Percentiles rank a stretch among this genome's conserved stretches.
These are phyloP conservation scores for Copidosoma aretas DNA, from an alignment of 2,888 invertebrate species.

Conservation along the genomic window DNA sequence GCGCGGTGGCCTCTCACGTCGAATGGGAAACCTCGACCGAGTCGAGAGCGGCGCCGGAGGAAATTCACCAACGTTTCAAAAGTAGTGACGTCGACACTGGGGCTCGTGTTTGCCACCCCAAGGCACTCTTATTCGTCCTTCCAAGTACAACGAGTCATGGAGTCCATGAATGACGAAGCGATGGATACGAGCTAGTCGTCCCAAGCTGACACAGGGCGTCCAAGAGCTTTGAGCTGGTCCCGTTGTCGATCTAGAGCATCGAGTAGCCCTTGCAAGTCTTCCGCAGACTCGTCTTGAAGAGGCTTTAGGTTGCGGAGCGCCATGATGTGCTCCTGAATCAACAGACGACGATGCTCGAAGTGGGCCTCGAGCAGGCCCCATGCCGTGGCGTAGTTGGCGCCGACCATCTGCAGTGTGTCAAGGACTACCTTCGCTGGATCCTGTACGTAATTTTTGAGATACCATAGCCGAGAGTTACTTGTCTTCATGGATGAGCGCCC, in stretches of 20 bases:
- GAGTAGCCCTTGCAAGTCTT: background rate
- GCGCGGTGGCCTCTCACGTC: too few relatives aligned
- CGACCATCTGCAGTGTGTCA: background rate
- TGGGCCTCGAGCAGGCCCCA: background rate
- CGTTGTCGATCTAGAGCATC: background rate
- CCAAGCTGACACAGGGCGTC: background rate
- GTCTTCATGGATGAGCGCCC: background rate
- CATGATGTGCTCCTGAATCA: background rate
- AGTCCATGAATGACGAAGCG: background rate
- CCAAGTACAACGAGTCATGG: background rate
- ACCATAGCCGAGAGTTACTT: background rate
- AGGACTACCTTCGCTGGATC: background rate
- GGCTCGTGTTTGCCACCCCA: background rate
- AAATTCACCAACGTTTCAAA: background rate
- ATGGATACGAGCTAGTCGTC: background rate
- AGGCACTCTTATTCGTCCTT: background rate
- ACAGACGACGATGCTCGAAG: background rate
- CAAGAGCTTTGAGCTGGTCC: background rate
- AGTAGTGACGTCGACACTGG: background rate
- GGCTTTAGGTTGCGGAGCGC: background rate
- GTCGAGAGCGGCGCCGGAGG: background rate
- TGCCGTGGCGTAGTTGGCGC: background rate
- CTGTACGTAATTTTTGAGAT: background rate
- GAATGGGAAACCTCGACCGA: background rate
- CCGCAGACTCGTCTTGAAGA: background rate